Conservation (phyloP, 2,888 invertebrate genomes). For the Sesamia inferens region DNA sequence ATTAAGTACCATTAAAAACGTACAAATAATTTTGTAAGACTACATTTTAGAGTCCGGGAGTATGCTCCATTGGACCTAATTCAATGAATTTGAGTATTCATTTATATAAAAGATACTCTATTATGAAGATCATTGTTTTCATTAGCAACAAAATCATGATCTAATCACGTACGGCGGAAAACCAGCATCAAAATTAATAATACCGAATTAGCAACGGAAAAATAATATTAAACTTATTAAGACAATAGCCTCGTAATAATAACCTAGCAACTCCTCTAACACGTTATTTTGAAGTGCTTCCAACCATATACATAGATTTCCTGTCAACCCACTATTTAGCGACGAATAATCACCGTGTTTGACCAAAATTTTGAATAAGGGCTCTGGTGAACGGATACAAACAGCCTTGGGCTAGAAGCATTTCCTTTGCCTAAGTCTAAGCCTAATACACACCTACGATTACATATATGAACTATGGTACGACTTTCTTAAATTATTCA, state of each 20-base stretch:
- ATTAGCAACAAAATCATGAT: not conserved
- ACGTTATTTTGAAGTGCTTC: slow-evolving; percentile 40
- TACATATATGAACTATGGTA: slow-evolving; percentile 33
- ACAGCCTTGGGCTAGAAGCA: slow-evolving; percentile 58
- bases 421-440: slow-evolving; percentile 45
- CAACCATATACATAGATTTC: slow-evolving; percentile 30
- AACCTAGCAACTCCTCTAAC: not conserved
- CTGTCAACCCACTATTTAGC: slow-evolving; percentile 31
- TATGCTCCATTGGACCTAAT: not conserved
- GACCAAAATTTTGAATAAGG: slow-evolving; percentile 30
- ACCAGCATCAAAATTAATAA: slow-evolving; percentile 18
- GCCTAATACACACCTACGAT: slow-evolving; percentile 14
- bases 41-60: too few species aligned
- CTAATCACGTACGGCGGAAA: not conserved
- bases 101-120: not conserved
- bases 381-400: slow-evolving; percentile 45
- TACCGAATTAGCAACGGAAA: slow-evolving; percentile 19
- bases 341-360: slow-evolving; percentile 27
- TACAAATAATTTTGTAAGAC: too few species aligned
- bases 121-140: not conserved
- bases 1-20: too few species aligned
- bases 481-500: not conserved
- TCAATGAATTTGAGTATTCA: not conserved
- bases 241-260: not conserved
- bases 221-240: slow-evolving; percentile 7